Percentiles rank a stretch among this genome's conserved stretches.
These are phyloP conservation scores for Chaenogobius annularis DNA, from an alignment of 2,113 vertebrate species.

Conservation along the genomic window DNA sequence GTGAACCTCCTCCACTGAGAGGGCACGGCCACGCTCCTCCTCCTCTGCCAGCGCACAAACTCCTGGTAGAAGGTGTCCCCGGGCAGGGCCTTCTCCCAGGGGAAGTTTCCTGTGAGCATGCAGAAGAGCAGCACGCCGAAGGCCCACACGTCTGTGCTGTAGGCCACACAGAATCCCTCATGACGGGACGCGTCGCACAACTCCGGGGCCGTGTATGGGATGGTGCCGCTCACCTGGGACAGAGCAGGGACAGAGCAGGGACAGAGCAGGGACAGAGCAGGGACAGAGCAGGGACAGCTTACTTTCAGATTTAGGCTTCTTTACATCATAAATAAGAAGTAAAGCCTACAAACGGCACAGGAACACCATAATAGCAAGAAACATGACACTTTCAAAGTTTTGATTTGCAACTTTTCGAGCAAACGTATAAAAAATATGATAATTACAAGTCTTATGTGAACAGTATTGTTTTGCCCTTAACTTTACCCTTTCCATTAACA, in stretches of 20 bases:
- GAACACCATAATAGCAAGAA: too few relatives aligned
- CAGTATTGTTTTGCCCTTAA: not conserved
- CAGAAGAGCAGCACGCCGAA: constrained; percentile 87
- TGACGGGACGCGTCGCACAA: constrained; percentile 80
- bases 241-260: not conserved
- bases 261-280: not conserved
- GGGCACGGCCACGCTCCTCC: constrained; percentile 72
- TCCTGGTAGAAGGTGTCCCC: constrained; percentile 84
- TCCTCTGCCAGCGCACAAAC: constrained; percentile 83
- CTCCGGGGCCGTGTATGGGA: constrained; percentile 84
- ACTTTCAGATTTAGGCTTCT: too few relatives aligned
- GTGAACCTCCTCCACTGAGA: constrained; percentile 85
- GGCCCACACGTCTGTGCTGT: constrained; percentile 84
- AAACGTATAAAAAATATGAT: too few relatives aligned
- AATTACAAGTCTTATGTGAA: not conserved
- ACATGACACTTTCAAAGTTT: too few relatives aligned
- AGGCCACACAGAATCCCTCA: constrained; percentile 82
- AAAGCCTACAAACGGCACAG: too few relatives aligned
- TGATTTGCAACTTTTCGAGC: too few relatives aligned
- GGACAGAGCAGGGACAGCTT: not conserved
- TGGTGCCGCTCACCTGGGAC: constrained; percentile 79
- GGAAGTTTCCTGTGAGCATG: constrained; percentile 86
- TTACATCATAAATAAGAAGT: too few relatives aligned
- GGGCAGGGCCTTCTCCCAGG: constrained; percentile 84
- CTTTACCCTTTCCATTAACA: not conserved